These are phyloP conservation scores for Gibbula magus DNA, from an alignment of 2,888 invertebrate species.

Conservation along the genomic window DNA sequence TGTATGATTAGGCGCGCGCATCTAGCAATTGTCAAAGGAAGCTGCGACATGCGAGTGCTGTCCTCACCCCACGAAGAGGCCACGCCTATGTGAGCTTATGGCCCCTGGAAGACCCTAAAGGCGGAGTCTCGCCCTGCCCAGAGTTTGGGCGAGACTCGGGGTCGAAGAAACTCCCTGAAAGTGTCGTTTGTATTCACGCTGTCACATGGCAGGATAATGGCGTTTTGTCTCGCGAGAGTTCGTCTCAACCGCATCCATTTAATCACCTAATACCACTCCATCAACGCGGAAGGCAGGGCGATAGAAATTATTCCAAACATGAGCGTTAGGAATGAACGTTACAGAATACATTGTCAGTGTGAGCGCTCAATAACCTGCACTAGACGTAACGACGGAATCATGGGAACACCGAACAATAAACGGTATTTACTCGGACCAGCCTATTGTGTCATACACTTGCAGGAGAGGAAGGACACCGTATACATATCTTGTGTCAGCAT, in stretches of 20 bases:
- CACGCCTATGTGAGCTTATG: neutral
- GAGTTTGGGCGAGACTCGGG: neutral
- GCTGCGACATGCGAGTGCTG: neutral
- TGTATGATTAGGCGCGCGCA: neutral
- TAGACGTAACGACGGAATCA: neutral
- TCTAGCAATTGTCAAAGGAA: conserved; percentile 4
- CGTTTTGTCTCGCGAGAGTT: conserved; percentile 7
- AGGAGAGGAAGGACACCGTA: too few species aligned
- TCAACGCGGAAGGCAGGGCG: neutral
- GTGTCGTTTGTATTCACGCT: conserved; percentile 5
- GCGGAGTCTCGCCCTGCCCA: neutral
- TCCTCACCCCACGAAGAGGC: neutral
- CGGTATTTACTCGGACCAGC: too few species aligned
- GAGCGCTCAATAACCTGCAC: neutral
- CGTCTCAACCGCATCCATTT: conserved; percentile 9
- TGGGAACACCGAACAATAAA: neutral
- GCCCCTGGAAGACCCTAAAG: neutral
- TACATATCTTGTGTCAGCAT: too few species aligned
- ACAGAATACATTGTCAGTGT: neutral
- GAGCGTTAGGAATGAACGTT: neutral
- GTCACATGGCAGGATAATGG: neutral
- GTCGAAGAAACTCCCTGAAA: neutral
- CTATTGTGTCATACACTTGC: too few species aligned
- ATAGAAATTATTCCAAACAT: conserved; percentile 13
- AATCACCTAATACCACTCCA: conserved; percentile 13